A percentile compares a stretch with the other conserved stretches of the same genome.
These are phyloP conservation scores for Crenichthys baileyi DNA, from an alignment of 2,797 vertebrate genomes.

Conservation along the genomic window DNA sequence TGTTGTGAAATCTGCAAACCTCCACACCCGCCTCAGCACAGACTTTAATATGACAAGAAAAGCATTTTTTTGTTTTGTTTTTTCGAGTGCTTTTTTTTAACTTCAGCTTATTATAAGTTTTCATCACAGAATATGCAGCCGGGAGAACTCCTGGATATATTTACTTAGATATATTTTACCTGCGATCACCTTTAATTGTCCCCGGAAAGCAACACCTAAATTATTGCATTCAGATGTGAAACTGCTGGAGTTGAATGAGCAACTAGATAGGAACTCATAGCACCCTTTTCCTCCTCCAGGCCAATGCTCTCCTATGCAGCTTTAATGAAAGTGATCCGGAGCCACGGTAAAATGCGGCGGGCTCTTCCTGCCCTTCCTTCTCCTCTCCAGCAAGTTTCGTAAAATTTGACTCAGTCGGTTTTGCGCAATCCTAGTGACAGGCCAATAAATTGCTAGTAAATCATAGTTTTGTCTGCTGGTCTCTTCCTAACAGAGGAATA, in stretches of 20 bases:
- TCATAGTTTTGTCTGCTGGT: not conserved
- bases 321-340: constrained; percentile 16
- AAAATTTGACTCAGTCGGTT: not conserved
- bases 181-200: not conserved
- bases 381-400: constrained; percentile 4
- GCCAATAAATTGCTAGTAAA: constrained; percentile 2
- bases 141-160: not conserved
- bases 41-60: constrained; percentile 20
- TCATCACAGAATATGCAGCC: not conserved
- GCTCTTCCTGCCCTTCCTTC: not conserved
- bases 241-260: not conserved
- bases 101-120: constrained; percentile 1
- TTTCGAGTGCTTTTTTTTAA: not conserved
- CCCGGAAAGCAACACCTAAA: not conserved
- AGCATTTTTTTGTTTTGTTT: not conserved
- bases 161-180: too few relatives aligned
- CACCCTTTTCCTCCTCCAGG: constrained; percentile 1
- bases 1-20: constrained; percentile 30
- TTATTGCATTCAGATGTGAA: not conserved
- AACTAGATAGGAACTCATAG: constrained; percentile 3
- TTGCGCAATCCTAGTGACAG: constrained; percentile 7
- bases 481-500: not conserved
- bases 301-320: constrained; percentile 1
- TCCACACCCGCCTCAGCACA: not conserved
- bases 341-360: not conserved